Conservation (phyloP, 2,113 vertebrate genomes). For the Phalacrocorax aristotelis region DNA sequence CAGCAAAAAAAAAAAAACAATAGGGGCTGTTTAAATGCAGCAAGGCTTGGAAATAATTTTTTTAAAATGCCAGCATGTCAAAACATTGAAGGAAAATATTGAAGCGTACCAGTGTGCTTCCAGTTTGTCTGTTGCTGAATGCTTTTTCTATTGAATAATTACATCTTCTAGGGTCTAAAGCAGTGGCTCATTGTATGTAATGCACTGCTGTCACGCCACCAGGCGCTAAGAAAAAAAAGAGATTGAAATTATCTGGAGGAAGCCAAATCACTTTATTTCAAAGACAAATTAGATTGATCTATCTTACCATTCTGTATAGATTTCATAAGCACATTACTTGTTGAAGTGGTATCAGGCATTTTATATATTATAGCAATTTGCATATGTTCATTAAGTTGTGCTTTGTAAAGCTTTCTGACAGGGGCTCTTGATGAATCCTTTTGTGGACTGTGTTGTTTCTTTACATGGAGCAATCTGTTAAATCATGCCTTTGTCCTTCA, state of each 20-base stretch:
- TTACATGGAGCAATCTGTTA: constrained; percentile 27
- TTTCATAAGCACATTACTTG: constrained; percentile 27
- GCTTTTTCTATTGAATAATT: constrained; percentile 42
- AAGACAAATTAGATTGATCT: constrained; percentile 47
- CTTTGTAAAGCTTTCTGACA: constrained; percentile 58
- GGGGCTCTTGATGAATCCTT: constrained; percentile 44
- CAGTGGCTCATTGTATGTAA: not conserved
- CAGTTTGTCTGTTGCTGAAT: constrained; percentile 1
- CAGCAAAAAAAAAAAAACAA: not conserved
- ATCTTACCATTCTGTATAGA: not conserved
- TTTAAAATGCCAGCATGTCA: not conserved
- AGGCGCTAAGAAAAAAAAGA: constrained; percentile 34
- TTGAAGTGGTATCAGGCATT: constrained; percentile 57
- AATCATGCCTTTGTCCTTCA: constrained; percentile 50
- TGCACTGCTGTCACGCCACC: not conserved
- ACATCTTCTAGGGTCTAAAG: not conserved
- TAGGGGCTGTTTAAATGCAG: not conserved
- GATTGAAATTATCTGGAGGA: constrained; percentile 50
- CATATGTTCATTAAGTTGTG: constrained; percentile 63
- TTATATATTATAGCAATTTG: constrained; percentile 64
- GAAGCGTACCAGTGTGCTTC: not conserved
- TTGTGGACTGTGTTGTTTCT: constrained; percentile 5
- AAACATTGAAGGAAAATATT: constrained; percentile 11
- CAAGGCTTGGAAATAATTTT: constrained; percentile 24
- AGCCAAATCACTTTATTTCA: constrained; percentile 50